A percentile compares a stretch with the other conserved stretches of the same genome.
Conservation (phyloP, 2,113 vertebrate species). For the Emberiza fucata region DNA sequence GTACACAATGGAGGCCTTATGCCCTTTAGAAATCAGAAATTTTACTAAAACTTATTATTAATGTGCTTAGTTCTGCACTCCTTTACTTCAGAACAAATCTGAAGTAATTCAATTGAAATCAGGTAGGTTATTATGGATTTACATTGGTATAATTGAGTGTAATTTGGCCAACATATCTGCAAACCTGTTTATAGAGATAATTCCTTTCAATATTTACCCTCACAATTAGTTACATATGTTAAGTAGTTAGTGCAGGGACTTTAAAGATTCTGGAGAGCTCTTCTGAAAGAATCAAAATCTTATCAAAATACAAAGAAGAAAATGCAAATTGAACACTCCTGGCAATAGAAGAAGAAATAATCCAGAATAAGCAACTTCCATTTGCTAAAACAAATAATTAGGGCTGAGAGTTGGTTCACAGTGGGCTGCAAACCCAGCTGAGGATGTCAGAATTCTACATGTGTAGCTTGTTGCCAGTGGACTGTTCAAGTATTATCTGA, state of each 20-base stretch:
- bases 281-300: conserved; percentile 49
- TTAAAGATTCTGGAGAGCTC: conserved; percentile 34
- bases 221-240: conserved; percentile 50
- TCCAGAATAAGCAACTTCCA: not conserved
- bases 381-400: not conserved
- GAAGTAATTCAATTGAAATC: not conserved
- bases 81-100: not conserved
- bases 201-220: conserved; percentile 60
- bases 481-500: not conserved
- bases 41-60: not conserved
- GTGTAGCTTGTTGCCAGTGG: not conserved
- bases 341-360: conserved; percentile 21
- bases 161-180: conserved; percentile 45
- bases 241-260: conserved; percentile 33
- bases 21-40: not conserved
- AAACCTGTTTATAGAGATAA: conserved; percentile 38
- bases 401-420: not conserved
- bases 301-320: conserved; percentile 56
- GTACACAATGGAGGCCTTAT: not conserved
- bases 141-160: conserved; percentile 6
- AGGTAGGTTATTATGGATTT: conserved; percentile 35
- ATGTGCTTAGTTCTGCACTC: not conserved
- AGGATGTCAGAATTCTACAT: not conserved
- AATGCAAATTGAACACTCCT: conserved; percentile 18
- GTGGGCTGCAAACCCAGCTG: not conserved